Base-by-base conservation (phyloP, 2,797 vertebrate species). In the Spondyliosoma cantharus region DNA sequence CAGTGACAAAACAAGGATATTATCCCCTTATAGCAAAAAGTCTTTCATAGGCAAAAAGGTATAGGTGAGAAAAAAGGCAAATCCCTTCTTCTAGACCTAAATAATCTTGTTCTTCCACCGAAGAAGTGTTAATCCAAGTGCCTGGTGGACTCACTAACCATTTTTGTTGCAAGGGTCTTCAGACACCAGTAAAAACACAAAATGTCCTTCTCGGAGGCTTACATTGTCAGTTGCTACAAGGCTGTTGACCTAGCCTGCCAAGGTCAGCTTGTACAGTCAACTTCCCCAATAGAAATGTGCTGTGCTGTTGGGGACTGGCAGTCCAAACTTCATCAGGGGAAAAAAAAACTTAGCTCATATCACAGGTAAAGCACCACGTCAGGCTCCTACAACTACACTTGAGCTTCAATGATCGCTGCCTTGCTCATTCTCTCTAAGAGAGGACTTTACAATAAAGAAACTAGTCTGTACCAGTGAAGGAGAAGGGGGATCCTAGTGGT, bases 331-430 rank as follows among this genome's bases (percentile, higher is more conserved):
- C 70, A 76, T 82, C 74, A 56, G 58, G 81, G 43, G 46, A 45
- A 48, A 54, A 42, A 74, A 42, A 48, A 83, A 63, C 48, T 2
- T 13, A 49, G 22, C 29, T 78, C 24, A 67, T 72, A 67, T 90
- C 84, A 92, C 91, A 92, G 86, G 84, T 81, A 86, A 93, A 94
- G 91, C 93, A 93, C 93, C 91, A 87, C 53, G 1, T 83, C 75
- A 74, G 83, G 58, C 83, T 87, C 83, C 86, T 76, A 89, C 37
- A 76, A 85, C 86, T 86, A 89, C 76, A 81, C 37, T 72, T 69
- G 52, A 87, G 78, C 74, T 87, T 86, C 61, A 82, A 5, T 79
- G 8, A 72, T 32, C 71, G 76, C 80, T 71, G 80, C 61, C 76
- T 73, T 66, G 2, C 74, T 71, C 74, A 64, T 72, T 92, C 91